Evolutionary conservation across 2,797 vertebrate genomes (phyloP).

Genomic region (Tauraco hartlaubi): DNA sequence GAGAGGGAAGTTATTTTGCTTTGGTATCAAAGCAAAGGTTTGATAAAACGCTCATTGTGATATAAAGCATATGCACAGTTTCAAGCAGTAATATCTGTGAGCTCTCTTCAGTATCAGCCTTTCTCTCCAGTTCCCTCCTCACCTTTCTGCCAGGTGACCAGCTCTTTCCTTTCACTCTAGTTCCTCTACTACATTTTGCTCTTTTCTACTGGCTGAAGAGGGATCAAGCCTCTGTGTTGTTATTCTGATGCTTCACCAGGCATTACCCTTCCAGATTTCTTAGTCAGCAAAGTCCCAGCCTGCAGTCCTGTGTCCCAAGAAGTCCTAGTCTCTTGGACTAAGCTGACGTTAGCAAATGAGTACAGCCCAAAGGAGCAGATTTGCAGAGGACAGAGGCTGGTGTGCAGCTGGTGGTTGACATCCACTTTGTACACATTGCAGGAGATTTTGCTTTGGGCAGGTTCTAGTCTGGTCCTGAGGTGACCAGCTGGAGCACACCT

Average conservation of each 20-base stretch:
- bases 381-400: background rate
- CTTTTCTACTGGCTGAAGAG: background rate
- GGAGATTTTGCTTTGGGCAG: background rate
- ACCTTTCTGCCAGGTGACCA: background rate
- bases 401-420: background rate
- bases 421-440: background rate
- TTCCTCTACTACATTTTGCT: background rate
- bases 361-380: background rate
- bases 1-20: background rate
- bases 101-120: background rate
- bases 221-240: background rate
- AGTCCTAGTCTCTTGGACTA: background rate
- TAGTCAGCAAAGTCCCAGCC: background rate
- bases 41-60: background rate
- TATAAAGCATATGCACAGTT: background rate
- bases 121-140: background rate
- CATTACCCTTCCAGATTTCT: background rate
- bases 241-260: background rate
- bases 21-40: background rate
- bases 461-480: background rate
- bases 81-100: background rate
- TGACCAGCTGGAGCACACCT: background rate
- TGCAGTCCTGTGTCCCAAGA: background rate
- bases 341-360: background rate
- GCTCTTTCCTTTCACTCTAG: background rate